Evolutionary conservation across 2,888 invertebrate species (phyloP).

Genomic region (Pantelozetes paolii): DNA sequence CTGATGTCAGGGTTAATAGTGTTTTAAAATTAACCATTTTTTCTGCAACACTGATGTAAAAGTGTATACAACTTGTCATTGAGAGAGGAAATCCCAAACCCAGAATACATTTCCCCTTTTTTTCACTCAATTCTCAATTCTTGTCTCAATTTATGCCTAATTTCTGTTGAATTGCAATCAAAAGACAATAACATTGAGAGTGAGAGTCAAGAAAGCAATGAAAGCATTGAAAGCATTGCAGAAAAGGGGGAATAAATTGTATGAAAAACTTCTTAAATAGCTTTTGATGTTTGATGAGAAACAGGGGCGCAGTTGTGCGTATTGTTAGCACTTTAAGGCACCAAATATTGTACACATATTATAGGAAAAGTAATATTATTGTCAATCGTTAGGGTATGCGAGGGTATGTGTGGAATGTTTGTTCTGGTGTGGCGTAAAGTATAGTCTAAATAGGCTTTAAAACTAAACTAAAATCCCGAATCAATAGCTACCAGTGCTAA

Average conservation of each 20-base stretch:
- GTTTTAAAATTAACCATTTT: neutral
- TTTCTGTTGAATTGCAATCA: no score
- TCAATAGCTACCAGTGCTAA: conserved; percentile 27
- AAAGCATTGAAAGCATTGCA: neutral
- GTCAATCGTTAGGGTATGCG: conserved; percentile 27
- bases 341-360: neutral
- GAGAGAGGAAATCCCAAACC: no score
- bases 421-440: conserved; percentile 27
- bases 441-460: conserved; percentile 11
- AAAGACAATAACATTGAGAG: no score
- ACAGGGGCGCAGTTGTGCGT: conserved; percentile 14
- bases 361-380: conserved; percentile 6
- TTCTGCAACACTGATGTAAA: neutral
- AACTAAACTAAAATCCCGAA: neutral
- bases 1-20: neutral
- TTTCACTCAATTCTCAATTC: no score
- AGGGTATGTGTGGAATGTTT: conserved; percentile 17
- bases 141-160: no score
- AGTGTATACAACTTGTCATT: neutral
- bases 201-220: neutral
- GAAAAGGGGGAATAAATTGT: no score
- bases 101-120: no score
- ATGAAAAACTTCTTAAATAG: conserved; percentile 13
- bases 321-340: conserved; percentile 4
- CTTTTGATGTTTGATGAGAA: conserved; percentile 25